phyloP scores from a whole-genome alignment of 2,113 vertebrate genomes.

The Todiramphus saurophagus region DNA sequence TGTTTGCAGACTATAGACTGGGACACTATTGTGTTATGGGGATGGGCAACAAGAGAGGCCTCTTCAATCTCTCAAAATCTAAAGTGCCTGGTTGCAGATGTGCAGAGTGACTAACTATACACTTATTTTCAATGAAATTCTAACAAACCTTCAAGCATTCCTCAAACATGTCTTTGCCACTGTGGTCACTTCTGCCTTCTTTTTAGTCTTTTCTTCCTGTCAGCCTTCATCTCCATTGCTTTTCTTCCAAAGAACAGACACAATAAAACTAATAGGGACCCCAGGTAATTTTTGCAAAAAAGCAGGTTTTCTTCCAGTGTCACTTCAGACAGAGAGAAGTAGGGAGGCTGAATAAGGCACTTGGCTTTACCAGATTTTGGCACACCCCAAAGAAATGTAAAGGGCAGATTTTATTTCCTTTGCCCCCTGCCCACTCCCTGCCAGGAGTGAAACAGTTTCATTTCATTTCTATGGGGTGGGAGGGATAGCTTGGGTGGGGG shows the following conservation, averaged over 20 bases:
- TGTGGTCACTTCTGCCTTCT: neutral
- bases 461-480: neutral
- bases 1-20: neutral
- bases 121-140: neutral
- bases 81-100: neutral
- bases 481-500: neutral
- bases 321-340: neutral
- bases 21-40: neutral
- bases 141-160: neutral
- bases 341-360: neutral
- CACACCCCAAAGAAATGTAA: neutral
- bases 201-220: neutral
- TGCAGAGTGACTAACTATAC: neutral
- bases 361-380: neutral
- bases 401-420: neutral
- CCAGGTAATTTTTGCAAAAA: neutral
- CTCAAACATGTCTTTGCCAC: neutral
- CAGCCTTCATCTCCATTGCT: neutral
- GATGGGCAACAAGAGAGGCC: neutral
- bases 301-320: neutral
- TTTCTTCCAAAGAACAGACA: neutral
- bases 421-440: neutral
- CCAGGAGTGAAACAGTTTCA: neutral
- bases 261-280: neutral
- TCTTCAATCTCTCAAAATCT: neutral